Evolutionary conservation across 2,888 invertebrate species (phyloP), one percentile per base, ranked within the genome.

Genomic region (Vandiemenella viatica): DNA sequence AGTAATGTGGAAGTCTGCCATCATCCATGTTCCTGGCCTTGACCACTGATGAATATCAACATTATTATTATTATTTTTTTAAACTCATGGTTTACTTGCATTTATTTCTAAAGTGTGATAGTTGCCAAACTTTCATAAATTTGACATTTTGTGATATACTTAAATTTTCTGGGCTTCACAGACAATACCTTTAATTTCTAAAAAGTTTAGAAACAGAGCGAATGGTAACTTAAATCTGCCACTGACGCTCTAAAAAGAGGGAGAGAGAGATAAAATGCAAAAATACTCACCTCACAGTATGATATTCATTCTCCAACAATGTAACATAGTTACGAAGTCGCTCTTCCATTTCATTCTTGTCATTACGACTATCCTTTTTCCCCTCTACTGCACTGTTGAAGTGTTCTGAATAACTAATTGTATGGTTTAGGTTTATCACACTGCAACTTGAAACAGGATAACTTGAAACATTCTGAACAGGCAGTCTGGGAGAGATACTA

Each of bases 251-350:
- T n/a, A n/a, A n/a, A n/a, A n/a, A n/a, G n/a, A n/a, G n/a, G n/a
- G n/a, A n/a, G n/a, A n/a, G n/a, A n/a, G n/a, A n/a, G n/a, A n/a
- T n/a, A n/a, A n/a, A n/a, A n/a, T n/a, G n/a, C n/a, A n/a, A n/a
- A n/a, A n/a, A n/a, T n/a, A 53, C 63, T 60, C 58, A 83, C 64
- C 89, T 76, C 57, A 89, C 89, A 37, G 78, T 77, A 52, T 87
- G 73, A 68, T 91, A 93, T 54, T 84, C 75, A 70, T 93, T 93
- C 63, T 92, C 91, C 46, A 78, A 78, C 44, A 93, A 75, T 58
- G 80, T 77, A 53, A 83, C 78, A 66, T 85, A 93, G 58, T 81
- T 81, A 52, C 81, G 82, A 55, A 88, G 72, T 55, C 76, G 67
- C 46, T 71, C 71, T 54, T 71, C 70, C 57, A 77, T 73, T 58